Percentiles rank a stretch among this genome's conserved stretches.
Conservation (phyloP, 2,888 invertebrate species). For the Venusia cambrica region DNA sequence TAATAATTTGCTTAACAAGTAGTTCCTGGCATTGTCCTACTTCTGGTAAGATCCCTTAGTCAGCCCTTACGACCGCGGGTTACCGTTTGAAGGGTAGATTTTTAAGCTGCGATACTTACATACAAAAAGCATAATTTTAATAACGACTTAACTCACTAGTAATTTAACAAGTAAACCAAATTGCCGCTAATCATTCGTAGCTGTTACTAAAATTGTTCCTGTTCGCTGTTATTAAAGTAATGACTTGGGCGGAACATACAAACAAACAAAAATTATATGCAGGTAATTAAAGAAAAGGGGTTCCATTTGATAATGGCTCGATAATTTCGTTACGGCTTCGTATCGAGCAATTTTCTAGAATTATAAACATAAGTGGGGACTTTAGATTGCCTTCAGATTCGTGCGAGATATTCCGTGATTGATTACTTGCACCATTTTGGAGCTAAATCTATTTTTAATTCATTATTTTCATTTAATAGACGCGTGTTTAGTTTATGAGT, state of each 20-base stretch:
- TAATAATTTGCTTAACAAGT: too few species aligned
- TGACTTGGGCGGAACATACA: slow-evolving; percentile 61
- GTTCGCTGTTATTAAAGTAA: slow-evolving; percentile 65
- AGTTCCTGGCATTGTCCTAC: too few species aligned
- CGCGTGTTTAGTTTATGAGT: slow-evolving; percentile 7
- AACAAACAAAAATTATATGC: slow-evolving; percentile 73
- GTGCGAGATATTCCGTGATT: slow-evolving; percentile 54
- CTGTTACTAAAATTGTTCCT: slow-evolving; percentile 56
- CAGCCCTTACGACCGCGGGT: too few species aligned
- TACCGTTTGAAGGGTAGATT: too few species aligned
- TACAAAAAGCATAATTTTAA: slow-evolving; percentile 46
- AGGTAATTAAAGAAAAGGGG: slow-evolving; percentile 78
- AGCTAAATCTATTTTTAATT: slow-evolving; percentile 25
- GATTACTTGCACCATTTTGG: slow-evolving; percentile 48
- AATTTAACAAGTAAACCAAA: slow-evolving; percentile 59
- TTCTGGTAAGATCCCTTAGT: too few species aligned
- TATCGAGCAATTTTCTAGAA: slow-evolving; percentile 69
- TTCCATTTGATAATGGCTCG: slow-evolving; percentile 70
- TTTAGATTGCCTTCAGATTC: slow-evolving; percentile 59
- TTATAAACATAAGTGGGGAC: slow-evolving; percentile 62
- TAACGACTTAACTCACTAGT: slow-evolving; percentile 59
- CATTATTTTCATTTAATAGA: slow-evolving; percentile 13
- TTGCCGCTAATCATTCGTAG: slow-evolving; percentile 66
- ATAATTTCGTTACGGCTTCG: slow-evolving; percentile 63
- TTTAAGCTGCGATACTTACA: too few species aligned